phyloP scores from a whole-genome alignment of 2,888 invertebrate genomes.

The Archaeoteleia sp. region DNA sequence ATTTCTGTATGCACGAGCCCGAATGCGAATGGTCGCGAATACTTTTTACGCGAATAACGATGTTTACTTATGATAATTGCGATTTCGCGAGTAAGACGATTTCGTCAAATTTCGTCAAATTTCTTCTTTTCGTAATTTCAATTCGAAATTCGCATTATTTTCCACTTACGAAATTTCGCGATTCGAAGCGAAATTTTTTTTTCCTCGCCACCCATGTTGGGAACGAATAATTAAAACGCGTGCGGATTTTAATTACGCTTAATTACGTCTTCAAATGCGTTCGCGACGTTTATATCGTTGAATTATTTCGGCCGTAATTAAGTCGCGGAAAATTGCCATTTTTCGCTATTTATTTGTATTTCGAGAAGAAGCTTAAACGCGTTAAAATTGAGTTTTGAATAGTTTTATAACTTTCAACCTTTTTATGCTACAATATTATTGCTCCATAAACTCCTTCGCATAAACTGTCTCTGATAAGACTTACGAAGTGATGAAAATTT shows the following conservation, averaged over 20 bases:
- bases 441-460: conserved; percentile 24
- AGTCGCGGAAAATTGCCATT: no score
- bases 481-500: conserved; percentile 36
- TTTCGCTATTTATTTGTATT: conserved; percentile 17
- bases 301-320: no score
- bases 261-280: no score
- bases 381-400: conserved; percentile 40
- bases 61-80: conserved; percentile 50
- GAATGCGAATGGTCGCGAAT: conserved; percentile 36
- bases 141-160: background rate
- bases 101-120: conserved; percentile 26
- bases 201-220: no score
- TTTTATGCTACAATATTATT: conserved; percentile 35
- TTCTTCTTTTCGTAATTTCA: conserved; percentile 14
- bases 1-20: conserved; percentile 43
- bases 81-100: conserved; percentile 16
- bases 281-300: no score
- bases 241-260: no score
- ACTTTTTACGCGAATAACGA: conserved; percentile 39
- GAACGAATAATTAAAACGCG: no score
- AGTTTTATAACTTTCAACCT: conserved; percentile 33
- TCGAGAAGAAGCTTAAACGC: conserved; percentile 15
- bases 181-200: no score
- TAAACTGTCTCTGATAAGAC: conserved; percentile 29
- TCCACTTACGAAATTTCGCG: no score